Evolutionary conservation across 2,113 vertebrate genomes (phyloP).

Genomic region (Odontesthes bonariensis): DNA sequence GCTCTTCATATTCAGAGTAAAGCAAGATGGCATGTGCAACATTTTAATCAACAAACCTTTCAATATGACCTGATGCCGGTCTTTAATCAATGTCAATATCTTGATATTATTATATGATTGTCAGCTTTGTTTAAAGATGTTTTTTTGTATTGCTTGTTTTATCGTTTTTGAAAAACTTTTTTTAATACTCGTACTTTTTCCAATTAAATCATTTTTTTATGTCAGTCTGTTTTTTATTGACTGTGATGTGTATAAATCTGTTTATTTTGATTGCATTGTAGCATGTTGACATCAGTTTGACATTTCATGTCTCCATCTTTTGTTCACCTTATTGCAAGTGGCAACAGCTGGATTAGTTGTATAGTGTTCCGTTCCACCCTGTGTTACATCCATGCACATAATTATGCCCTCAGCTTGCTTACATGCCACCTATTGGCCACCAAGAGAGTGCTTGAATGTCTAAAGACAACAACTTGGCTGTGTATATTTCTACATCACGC

Average conservation of each 20-base stretch:
- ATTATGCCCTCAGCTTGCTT: too few species aligned
- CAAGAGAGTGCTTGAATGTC: background rate
- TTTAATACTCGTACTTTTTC: background rate
- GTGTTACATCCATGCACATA: too few species aligned
- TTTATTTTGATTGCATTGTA: background rate
- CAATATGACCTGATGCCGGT: background rate
- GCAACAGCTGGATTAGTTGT: background rate
- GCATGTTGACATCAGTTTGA: background rate
- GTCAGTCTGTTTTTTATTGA: background rate
- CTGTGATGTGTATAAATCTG: background rate
- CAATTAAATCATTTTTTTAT: background rate
- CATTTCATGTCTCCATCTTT: background rate
- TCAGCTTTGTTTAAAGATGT: background rate
- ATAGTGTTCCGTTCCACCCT: too few species aligned
- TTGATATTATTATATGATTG: background rate
- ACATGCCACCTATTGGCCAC: background rate
- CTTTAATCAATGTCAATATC: background rate
- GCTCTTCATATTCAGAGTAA: constrained; percentile 70
- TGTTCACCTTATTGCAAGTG: background rate
- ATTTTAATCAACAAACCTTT: background rate
- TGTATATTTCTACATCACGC: background rate
- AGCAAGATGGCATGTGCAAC: background rate
- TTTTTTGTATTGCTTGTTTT: background rate
- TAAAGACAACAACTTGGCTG: too few species aligned
- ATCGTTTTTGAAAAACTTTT: background rate